Conservation (phyloP, 2,888 invertebrate genomes). For the Poecilobothrus nobilitatus region DNA sequence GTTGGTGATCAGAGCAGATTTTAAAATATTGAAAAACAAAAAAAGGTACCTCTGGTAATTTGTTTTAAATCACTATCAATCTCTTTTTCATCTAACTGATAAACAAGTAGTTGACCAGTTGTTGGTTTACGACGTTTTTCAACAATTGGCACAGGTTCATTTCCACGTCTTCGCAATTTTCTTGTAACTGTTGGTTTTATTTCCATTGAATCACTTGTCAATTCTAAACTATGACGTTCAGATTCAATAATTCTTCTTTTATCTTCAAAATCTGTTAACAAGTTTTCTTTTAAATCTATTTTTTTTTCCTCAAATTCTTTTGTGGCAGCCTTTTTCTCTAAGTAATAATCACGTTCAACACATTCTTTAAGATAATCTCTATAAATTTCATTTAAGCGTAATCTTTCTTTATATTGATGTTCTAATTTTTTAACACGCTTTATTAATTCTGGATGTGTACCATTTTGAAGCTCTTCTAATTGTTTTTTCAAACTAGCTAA, state of each 20-base stretch:
- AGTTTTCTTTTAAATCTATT: slow-evolving; percentile 72
- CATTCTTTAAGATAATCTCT: slow-evolving; percentile 76
- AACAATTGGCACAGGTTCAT: slow-evolving; percentile 85
- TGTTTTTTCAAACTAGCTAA: slow-evolving; percentile 81
- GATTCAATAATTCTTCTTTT: slow-evolving; percentile 81
- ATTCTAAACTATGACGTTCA: slow-evolving; percentile 79
- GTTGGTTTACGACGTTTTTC: slow-evolving; percentile 79
- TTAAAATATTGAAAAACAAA: too few relatives aligned
- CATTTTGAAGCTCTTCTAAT: slow-evolving; percentile 77
- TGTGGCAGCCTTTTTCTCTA: slow-evolving; percentile 79
- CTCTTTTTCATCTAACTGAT: slow-evolving; percentile 79
- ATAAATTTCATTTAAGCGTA: slow-evolving; percentile 65
- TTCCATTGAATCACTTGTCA: slow-evolving; percentile 82
- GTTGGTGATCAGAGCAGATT: too few relatives aligned
- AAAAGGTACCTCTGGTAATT: slow-evolving; percentile 60
- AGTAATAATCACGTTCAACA: slow-evolving; percentile 77
- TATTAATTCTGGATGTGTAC: slow-evolving; percentile 77
- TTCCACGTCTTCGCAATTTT: slow-evolving; percentile 82
- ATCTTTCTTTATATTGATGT: slow-evolving; percentile 69
- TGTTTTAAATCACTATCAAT: slow-evolving; percentile 77
- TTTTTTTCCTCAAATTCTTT: slow-evolving; percentile 95
- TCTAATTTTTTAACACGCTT: slow-evolving; percentile 75
- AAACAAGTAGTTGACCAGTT: slow-evolving; percentile 76
- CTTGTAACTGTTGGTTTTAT: slow-evolving; percentile 94
- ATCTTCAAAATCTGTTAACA: slow-evolving; percentile 87